Conservation (phyloP, 2,888 invertebrate species). For the Noctua pronuba region DNA sequence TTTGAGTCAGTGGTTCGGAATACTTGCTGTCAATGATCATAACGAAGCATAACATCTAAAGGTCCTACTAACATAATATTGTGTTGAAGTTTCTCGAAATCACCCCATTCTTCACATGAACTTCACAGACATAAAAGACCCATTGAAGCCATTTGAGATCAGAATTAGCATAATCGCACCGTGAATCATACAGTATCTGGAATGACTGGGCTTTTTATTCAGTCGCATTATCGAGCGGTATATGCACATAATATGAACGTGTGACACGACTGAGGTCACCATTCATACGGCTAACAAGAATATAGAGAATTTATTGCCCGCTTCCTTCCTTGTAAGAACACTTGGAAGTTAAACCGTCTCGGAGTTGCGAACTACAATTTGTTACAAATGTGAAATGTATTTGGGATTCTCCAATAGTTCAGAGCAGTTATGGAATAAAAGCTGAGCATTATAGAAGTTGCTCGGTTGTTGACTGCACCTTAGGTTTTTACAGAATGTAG, state of each 20-base stretch:
- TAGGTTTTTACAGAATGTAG: background rate
- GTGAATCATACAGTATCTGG: slow-evolving; percentile 59
- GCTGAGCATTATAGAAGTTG: slow-evolving; percentile 20
- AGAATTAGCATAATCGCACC: slow-evolving; percentile 55
- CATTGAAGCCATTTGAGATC: slow-evolving; percentile 45
- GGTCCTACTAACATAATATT: slow-evolving; percentile 36
- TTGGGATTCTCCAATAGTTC: slow-evolving; percentile 50
- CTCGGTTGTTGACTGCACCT: slow-evolving; percentile 4
- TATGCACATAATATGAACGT: slow-evolving; percentile 58
- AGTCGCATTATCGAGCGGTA: slow-evolving; percentile 50
- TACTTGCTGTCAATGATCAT: slow-evolving; percentile 38
- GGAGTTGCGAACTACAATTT: slow-evolving; percentile 50
- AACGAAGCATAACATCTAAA: slow-evolving; percentile 13
- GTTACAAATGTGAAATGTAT: slow-evolving; percentile 48
- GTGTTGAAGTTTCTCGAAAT: slow-evolving; percentile 39
- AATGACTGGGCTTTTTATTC: slow-evolving; percentile 56
- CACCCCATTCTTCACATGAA: slow-evolving; percentile 38
- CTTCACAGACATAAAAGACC: slow-evolving; percentile 37
- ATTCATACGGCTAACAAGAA: slow-evolving; percentile 59
- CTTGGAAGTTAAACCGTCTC: slow-evolving; percentile 48
- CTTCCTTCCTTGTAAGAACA: slow-evolving; percentile 57
- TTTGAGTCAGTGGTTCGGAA: slow-evolving; percentile 57
- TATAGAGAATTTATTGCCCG: slow-evolving; percentile 57
- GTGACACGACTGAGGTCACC: slow-evolving; percentile 60
- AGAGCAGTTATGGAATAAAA: slow-evolving; percentile 13